Evolutionary conservation across 2,888 invertebrate genomes (phyloP).

Genomic region (Camponotus fellah): DNA sequence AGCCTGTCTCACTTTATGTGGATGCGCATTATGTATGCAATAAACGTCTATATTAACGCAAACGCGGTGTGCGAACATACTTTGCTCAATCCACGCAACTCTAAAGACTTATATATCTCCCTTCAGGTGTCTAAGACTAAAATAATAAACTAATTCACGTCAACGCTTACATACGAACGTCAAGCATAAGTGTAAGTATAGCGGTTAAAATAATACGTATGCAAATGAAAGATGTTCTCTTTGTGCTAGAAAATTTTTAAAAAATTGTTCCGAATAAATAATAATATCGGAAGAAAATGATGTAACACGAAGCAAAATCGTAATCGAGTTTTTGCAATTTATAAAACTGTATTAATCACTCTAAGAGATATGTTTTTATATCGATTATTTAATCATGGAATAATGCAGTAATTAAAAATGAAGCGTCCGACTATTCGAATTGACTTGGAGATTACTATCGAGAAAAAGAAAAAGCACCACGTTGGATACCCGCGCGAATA

Average conservation of each 20-base stretch:
- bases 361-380: not conserved
- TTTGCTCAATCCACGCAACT: slow-evolving; percentile 17
- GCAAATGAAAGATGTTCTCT: slow-evolving; percentile 35
- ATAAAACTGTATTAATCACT: not conserved
- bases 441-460: slow-evolving; percentile 26
- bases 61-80: slow-evolving; percentile 40
- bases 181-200: slow-evolving; percentile 26
- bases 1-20: slow-evolving; percentile 10
- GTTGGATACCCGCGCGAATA: slow-evolving; percentile 52
- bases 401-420: slow-evolving; percentile 16
- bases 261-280: slow-evolving; percentile 2
- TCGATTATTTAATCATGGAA: not conserved
- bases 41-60: slow-evolving; percentile 39
- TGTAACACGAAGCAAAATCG: not conserved
- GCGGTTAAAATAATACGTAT: slow-evolving; percentile 28
- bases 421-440: slow-evolving; percentile 9
- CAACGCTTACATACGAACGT: slow-evolving; percentile 38
- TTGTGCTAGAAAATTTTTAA: not conserved
- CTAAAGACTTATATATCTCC: slow-evolving; percentile 9
- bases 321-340: slow-evolving; percentile 6
- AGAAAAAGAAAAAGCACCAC: slow-evolving; percentile 29
- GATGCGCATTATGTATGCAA: slow-evolving; percentile 21
- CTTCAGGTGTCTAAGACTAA: slow-evolving; percentile 39
- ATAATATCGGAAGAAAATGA: not conserved
- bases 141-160: slow-evolving; percentile 50